Evolutionary conservation across 2,797 vertebrate species (phyloP).

Genomic region (Pterois miles): DNA sequence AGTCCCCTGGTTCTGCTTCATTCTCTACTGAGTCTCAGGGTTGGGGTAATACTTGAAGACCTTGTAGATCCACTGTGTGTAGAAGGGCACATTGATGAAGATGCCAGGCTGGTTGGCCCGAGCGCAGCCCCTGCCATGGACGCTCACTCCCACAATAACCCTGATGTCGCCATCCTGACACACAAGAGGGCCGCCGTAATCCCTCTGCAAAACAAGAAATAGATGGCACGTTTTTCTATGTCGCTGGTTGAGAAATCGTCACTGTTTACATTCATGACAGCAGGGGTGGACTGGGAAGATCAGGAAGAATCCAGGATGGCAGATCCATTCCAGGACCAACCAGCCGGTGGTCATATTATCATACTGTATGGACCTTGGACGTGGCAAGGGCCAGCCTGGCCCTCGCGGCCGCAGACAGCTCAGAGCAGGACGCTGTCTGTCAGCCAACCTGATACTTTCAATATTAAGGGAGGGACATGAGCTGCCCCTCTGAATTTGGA

Average conservation of each 20-base stretch:
- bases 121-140: constrained; percentile 95
- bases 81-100: constrained; percentile 96
- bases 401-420: too few relatives aligned
- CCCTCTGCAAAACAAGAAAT: constrained; percentile 82
- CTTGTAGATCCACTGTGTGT: constrained; percentile 97
- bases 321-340: too few relatives aligned
- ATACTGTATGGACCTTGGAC: too few relatives aligned
- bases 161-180: constrained; percentile 93
- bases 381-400: too few relatives aligned
- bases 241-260: constrained; percentile 1
- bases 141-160: constrained; percentile 93
- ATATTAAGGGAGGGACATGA: too few relatives aligned
- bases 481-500: too few relatives aligned
- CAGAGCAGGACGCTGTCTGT: too few relatives aligned
- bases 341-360: too few relatives aligned
- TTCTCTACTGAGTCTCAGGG: constrained; percentile 46
- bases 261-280: constrained; percentile 11
- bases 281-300: too few relatives aligned
- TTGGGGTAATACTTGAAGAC: constrained; percentile 84
- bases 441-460: too few relatives aligned
- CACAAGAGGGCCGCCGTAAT: constrained; percentile 96
- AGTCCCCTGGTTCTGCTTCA: constrained; percentile 21
- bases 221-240: constrained; percentile 6
- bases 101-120: constrained; percentile 92
- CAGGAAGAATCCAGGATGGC: too few relatives aligned